Percentiles rank a stretch among this genome's conserved stretches.
These are phyloP conservation scores for Criorhina ranunculi DNA, from an alignment of 2,888 invertebrate species.

Conservation along the genomic window DNA sequence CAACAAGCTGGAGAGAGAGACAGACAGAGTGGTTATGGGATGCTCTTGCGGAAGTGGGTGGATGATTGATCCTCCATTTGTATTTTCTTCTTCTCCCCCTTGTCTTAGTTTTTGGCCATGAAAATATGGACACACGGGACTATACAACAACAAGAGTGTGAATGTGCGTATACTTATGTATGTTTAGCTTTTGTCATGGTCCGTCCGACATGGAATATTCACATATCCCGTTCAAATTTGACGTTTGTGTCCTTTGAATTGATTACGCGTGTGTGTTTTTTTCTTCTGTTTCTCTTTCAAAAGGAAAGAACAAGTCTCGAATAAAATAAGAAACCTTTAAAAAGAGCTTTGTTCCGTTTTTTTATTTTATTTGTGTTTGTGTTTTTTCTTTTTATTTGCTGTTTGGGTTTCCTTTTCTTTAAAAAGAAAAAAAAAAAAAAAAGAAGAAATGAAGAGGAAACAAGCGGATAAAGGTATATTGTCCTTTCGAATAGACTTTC, in stretches of 20 bases:
- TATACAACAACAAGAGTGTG: conserved; percentile 23
- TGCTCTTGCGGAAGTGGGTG: conserved; percentile 39
- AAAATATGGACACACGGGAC: conserved; percentile 33
- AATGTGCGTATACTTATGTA: conserved; percentile 17
- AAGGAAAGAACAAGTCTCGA: not conserved
- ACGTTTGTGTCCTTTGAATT: conserved; percentile 47
- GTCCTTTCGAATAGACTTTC: not conserved
- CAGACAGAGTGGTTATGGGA: not conserved
- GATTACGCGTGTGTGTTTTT: conserved; percentile 30
- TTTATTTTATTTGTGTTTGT: not conserved
- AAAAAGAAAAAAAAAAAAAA: not conserved
- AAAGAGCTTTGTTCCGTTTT: not conserved
- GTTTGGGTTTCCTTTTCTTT: not conserved
- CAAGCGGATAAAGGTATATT: conserved; percentile 2
- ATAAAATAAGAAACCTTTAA: not conserved
- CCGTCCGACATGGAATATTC: conserved; percentile 24
- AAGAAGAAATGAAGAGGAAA: not conserved
- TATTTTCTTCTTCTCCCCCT: conserved; percentile 13
- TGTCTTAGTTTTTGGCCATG: conserved; percentile 46
- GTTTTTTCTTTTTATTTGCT: not conserved
- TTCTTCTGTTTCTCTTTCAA: not conserved
- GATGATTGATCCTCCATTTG: conserved; percentile 58
- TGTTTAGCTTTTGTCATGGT: conserved; percentile 42
- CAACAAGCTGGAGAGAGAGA: too few species aligned
- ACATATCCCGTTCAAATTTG: conserved; percentile 23